phyloP scores from a whole-genome alignment of 2,113 vertebrate species.

The Cettia cetti region DNA sequence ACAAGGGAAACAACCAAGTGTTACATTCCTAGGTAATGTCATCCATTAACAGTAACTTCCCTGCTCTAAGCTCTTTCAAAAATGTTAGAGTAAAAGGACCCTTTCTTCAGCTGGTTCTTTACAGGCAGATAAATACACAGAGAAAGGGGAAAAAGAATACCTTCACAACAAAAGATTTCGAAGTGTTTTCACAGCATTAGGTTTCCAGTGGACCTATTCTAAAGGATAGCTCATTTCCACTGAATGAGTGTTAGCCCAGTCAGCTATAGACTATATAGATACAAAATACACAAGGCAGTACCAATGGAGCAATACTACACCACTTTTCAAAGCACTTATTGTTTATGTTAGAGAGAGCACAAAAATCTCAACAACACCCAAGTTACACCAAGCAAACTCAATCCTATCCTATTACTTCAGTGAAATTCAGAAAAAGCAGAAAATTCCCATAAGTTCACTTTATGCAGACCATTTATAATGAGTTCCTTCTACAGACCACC shows the following conservation, averaged over 20 bases:
- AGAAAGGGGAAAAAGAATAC: neutral
- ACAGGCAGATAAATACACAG: neutral
- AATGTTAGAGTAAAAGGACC: neutral
- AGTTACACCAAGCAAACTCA: neutral
- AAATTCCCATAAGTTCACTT: neutral
- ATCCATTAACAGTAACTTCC: neutral
- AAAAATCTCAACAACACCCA: neutral
- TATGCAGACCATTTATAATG: neutral
- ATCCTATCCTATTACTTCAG: neutral
- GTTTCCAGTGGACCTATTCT: neutral
- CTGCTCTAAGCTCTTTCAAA: neutral
- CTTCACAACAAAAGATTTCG: neutral
- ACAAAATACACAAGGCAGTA: neutral
- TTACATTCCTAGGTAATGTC: neutral
- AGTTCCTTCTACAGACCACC: slow-evolving; percentile 39
- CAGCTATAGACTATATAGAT: neutral
- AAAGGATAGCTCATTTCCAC: neutral
- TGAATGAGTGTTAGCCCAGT: neutral
- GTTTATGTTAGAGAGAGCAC: neutral
- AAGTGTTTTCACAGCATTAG: neutral
- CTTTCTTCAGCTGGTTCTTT: neutral
- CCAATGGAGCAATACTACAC: neutral
- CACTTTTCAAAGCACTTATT: neutral
- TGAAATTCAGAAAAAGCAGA: neutral
- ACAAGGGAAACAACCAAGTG: neutral